Evolutionary conservation across 1,140 invertebrate genomes (phyloP).

Genomic region (Drosophila micromelanica): DNA sequence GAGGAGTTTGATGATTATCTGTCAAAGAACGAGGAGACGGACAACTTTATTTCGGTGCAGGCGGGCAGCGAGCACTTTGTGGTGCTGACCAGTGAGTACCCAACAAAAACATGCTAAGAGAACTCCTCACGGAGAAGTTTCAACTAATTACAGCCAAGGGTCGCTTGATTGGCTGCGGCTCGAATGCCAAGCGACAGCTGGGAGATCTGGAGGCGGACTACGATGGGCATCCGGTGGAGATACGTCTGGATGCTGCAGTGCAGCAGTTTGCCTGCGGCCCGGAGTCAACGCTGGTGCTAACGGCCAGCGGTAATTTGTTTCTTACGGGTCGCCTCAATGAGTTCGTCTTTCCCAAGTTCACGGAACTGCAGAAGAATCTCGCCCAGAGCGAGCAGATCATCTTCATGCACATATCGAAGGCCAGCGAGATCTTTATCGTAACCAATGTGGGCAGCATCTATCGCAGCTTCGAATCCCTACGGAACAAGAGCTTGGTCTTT

Average conservation of each 20-base stretch:
- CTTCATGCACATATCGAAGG: constrained; percentile 82
- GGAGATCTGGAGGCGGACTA: constrained; percentile 65
- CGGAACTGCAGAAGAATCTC: constrained; percentile 78
- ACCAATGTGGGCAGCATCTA: constrained; percentile 82
- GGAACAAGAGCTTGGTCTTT: constrained; percentile 80
- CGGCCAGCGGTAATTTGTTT: constrained; percentile 72
- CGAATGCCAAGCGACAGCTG: constrained; percentile 67
- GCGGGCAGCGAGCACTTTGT: constrained; percentile 81
- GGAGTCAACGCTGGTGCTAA: constrained; percentile 75
- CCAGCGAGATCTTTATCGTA: constrained; percentile 82
- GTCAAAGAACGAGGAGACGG: constrained; percentile 73
- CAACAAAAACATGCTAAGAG: background rate
- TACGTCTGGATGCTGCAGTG: constrained; percentile 62
- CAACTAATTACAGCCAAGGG: constrained; percentile 55
- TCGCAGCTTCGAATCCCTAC: constrained; percentile 75
- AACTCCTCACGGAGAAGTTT: too few relatives aligned
- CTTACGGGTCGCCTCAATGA: constrained; percentile 76
- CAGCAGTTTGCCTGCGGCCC: constrained; percentile 77
- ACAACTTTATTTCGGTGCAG: constrained; percentile 71
- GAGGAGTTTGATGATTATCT: constrained; percentile 80
- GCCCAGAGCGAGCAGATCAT: constrained; percentile 76
- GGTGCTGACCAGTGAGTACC: constrained; percentile 76
- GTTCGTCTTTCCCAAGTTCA: constrained; percentile 80
- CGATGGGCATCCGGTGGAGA: constrained; percentile 69
- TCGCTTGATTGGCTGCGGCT: constrained; percentile 76